Base-by-base conservation (phyloP, 2,888 invertebrate genomes). In the Artemia sinica region DNA sequence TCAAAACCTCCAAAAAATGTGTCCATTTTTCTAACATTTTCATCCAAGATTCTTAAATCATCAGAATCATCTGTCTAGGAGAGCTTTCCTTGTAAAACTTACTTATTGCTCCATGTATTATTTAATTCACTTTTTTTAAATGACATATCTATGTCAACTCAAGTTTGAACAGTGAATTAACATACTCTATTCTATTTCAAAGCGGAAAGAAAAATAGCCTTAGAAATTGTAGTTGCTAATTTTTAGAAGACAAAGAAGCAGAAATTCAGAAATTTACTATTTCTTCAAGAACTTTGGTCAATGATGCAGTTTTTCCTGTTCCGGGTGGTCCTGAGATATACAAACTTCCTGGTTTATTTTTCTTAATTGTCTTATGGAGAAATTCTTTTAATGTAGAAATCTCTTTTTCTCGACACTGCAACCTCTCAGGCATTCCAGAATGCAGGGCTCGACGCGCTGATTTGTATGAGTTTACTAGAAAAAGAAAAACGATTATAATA, bases 301-400 rank as follows among this genome's bases (percentile, higher is more conserved):
- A 80, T 71, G 88, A 87, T 0, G 93, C 94, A 0, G 95, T 95
- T 80, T 96, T 96, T 1, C 94, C 97, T 1, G 97, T 97, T 8
- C 97, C 98, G 0, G 97, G 97, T 48, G 93, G 91, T 1, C 97
- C 97, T 58, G 94, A 95, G 65, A 98, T 85, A 77, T 97, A 98
- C 69, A 97, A 76, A 18, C 92, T 90, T 1, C 87, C 88, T 0
- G 93, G 87, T 50, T 81, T 81, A 72, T 83, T 80, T 1, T 81
- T 80, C 5, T 83, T 77, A 69, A 92, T 76, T 77, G 88, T 86
- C 11, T 81, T 79, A 13, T 78, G 77, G 67, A 96, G 80, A 77
- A 91, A 91, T 5, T 79, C 77, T 48, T 83, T 80, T 18, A 97
- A 79, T 74, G 84, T 82, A 6, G 81, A 77, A 10, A 88, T 81